Conservation (phyloP, 2,888 invertebrate species). For the Sinotaia quadrata region DNA sequence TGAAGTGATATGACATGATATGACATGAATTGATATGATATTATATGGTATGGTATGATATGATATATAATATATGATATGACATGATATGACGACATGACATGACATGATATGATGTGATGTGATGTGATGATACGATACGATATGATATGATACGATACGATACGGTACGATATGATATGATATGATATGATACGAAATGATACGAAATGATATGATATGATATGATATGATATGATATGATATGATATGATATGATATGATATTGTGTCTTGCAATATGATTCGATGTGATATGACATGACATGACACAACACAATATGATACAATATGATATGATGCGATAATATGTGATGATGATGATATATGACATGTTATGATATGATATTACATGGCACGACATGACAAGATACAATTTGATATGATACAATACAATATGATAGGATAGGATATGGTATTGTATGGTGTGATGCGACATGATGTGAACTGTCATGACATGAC, state of each 20-base stretch:
- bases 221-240: constrained; percentile 26
- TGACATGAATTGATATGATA: constrained; percentile 16
- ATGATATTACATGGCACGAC: constrained; percentile 8
- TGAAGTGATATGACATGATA: neutral
- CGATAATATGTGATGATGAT: too few relatives aligned
- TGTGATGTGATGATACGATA: too few relatives aligned
- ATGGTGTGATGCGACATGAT: constrained; percentile 7
- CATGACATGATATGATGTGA: constrained; percentile 22
- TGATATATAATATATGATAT: too few relatives aligned
- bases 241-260: constrained; percentile 31
- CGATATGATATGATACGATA: constrained; percentile 26
- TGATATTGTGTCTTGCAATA: constrained; percentile 13
- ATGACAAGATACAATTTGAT: constrained; percentile 4
- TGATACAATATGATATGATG: constrained; percentile 9
- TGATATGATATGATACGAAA: constrained; percentile 26
- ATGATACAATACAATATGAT: constrained; percentile 16
- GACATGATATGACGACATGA: constrained; percentile 20
- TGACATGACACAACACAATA: constrained; percentile 12
- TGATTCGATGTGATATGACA: too few relatives aligned
- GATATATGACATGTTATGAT: too few relatives aligned
- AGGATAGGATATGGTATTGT: neutral
- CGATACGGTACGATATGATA: constrained; percentile 26
- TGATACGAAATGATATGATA: constrained; percentile 27
- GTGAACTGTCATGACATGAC: constrained; percentile 1
- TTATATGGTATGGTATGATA: constrained; percentile 21